These are phyloP conservation scores for Aptenodytes forsteri DNA, from an alignment of 2,113 vertebrate species.

Conservation along the genomic window DNA sequence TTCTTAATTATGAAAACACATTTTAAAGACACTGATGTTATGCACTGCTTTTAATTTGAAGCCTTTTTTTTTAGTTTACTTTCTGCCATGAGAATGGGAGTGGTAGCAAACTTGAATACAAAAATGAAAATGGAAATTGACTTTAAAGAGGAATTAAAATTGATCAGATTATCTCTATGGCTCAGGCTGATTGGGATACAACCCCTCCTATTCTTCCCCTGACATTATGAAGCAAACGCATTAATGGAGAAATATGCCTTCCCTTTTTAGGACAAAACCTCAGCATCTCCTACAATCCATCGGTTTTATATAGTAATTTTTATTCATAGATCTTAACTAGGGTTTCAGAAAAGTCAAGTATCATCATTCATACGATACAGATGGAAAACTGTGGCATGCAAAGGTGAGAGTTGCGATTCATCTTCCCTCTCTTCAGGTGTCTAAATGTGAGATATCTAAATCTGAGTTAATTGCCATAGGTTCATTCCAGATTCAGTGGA, in stretches of 20 bases:
- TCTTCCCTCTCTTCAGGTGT: conserved; percentile 5
- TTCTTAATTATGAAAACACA: conserved; percentile 41
- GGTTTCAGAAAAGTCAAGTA: not conserved
- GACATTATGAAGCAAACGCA: not conserved
- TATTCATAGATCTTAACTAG: not conserved
- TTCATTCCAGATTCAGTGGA: not conserved
- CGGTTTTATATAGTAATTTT: not conserved
- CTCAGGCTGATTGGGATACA: not conserved
- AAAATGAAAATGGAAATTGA: not conserved
- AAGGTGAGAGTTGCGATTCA: conserved; percentile 9
- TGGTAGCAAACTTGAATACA: not conserved
- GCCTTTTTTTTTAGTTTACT: not conserved
- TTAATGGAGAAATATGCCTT: not conserved
- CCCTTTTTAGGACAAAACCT: not conserved
- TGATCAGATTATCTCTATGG: not conserved
- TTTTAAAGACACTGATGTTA: not conserved
- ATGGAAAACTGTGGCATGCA: not conserved
- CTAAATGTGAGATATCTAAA: not conserved
- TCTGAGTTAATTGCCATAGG: not conserved
- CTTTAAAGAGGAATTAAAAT: not conserved
- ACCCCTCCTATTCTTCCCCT: not conserved
- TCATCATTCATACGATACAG: not conserved
- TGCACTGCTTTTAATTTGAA: not conserved
- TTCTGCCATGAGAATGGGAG: not conserved
- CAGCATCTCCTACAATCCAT: not conserved